Conservation (phyloP, 2,113 vertebrate genomes). For the Sinocyclocheilus grahami region DNA sequence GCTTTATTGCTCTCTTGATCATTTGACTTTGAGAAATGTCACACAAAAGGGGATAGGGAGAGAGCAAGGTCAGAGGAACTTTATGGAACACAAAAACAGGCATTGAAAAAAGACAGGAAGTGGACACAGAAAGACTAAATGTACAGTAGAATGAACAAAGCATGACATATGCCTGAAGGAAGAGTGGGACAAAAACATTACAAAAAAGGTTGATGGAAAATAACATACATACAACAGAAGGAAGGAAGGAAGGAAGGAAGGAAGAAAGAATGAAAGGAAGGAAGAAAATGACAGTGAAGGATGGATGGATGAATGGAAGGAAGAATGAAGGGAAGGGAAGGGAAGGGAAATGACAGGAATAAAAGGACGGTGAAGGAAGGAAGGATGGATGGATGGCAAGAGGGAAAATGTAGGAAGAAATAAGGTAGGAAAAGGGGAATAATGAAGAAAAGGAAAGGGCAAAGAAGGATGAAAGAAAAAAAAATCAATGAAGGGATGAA, state of each 20-base stretch:
- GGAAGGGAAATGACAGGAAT: not conserved
- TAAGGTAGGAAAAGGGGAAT: not conserved
- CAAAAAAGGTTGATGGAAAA: slow-evolving; percentile 19
- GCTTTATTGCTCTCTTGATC: not conserved
- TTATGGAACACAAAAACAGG: no score
- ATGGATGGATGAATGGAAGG: no score
- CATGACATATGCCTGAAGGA: not conserved
- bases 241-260: not conserved
- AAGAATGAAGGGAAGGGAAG: not conserved
- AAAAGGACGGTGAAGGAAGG: not conserved
- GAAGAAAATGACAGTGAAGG: not conserved
- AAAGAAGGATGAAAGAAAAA: no score
- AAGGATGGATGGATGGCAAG: not conserved
- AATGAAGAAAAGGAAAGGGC: not conserved
- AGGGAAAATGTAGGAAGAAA: not conserved
- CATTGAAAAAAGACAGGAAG: not conserved
- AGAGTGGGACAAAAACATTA: not conserved
- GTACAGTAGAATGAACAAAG: not conserved
- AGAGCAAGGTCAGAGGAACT: not conserved
- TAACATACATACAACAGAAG: not conserved
- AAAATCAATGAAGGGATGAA: no score
- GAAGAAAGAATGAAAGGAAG: not conserved
- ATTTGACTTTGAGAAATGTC: not conserved
- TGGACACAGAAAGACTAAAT: not conserved
- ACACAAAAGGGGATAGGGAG: not conserved